These are phyloP conservation scores for Acanthisitta chloris DNA, from an alignment of 2,113 vertebrate genomes.

Conservation along the genomic window DNA sequence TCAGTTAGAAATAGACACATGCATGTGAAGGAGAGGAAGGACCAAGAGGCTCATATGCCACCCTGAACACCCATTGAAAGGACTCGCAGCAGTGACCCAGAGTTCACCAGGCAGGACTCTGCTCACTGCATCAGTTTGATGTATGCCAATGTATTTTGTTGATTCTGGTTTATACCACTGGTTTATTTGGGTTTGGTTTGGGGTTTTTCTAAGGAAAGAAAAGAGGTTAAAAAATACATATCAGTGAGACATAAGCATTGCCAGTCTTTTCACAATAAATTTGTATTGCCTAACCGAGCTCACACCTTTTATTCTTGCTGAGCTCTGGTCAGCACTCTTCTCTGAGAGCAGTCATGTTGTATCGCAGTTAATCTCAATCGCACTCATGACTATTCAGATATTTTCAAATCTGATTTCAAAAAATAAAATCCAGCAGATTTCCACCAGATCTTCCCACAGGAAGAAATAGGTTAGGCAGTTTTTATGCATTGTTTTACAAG, in stretches of 20 bases:
- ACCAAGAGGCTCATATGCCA: not conserved
- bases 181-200: not conserved
- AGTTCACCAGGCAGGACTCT: not conserved
- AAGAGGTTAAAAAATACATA: not conserved
- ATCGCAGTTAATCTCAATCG: not conserved
- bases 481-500: not conserved
- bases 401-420: not conserved
- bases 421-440: not conserved
- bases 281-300: not conserved
- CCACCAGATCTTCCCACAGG: not conserved
- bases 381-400: not conserved
- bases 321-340: not conserved
- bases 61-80: accelerated
- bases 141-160: not conserved
- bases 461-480: not conserved
- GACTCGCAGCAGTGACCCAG: not conserved
- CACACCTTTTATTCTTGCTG: not conserved
- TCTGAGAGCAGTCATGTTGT: not conserved
- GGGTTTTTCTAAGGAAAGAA: not conserved
- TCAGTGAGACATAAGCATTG: not conserved
- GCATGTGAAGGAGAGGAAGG: not conserved
- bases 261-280: not conserved
- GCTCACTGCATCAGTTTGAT: not conserved
- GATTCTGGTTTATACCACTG: not conserved
- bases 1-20: not conserved